phyloP scores from a whole-genome alignment of 2,113 vertebrate genomes.

The Hypanus sabinus region DNA sequence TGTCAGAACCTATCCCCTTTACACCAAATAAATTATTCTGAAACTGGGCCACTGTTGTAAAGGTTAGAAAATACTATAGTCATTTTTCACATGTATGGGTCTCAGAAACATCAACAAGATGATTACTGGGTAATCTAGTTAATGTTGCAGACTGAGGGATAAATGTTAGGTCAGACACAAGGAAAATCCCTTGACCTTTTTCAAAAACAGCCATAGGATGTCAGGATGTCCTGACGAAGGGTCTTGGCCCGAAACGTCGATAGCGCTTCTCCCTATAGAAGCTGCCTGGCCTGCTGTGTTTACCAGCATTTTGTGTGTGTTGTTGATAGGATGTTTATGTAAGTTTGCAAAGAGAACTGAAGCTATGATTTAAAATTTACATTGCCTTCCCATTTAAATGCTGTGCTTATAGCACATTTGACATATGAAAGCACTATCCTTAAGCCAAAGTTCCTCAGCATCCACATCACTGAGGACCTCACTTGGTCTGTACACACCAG shows the following conservation, averaged over 20 bases:
- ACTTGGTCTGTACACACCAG: too few relatives aligned
- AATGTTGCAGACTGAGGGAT: neutral
- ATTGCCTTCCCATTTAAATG: neutral
- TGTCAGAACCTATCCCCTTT: too few relatives aligned
- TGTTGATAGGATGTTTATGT: neutral
- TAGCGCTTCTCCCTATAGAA: too few relatives aligned
- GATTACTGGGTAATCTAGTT: neutral
- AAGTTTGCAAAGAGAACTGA: neutral
- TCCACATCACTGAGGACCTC: too few relatives aligned
- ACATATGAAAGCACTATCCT: neutral
- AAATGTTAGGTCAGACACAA: neutral
- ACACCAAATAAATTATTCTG: too few relatives aligned
- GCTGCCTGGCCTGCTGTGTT: too few relatives aligned
- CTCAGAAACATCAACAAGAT: neutral
- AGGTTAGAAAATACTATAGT: neutral
- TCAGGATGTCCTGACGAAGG: too few relatives aligned
- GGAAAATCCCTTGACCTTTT: neutral
- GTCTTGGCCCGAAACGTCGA: too few relatives aligned
- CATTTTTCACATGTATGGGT: neutral
- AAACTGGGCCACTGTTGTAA: neutral
- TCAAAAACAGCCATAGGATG: neutral
- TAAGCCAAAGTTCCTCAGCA: neutral
- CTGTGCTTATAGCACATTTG: too few relatives aligned
- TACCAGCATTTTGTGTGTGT: too few relatives aligned
- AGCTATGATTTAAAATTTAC: neutral